Conservation (phyloP, 35 echinoderm and acorn worm genomes). For the Diadema setosum region DNA sequence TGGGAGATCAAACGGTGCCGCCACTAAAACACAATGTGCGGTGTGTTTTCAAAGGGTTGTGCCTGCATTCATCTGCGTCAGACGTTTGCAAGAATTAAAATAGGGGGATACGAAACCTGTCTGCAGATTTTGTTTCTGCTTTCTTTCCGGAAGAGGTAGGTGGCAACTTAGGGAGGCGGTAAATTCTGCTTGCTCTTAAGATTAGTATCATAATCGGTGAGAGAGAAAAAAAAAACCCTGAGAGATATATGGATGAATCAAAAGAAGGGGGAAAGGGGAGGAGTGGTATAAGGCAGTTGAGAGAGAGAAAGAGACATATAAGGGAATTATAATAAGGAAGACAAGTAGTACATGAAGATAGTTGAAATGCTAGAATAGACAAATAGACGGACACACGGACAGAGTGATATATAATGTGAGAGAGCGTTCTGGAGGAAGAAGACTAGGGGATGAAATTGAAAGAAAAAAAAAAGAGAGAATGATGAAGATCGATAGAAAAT, state of each 20-base stretch:
- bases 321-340: no score
- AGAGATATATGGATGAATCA: neutral
- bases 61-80: no score
- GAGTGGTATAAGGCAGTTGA: no score
- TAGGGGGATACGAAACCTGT: no score
- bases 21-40: neutral
- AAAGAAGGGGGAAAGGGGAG: no score
- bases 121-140: neutral
- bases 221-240: neutral
- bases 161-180: neutral
- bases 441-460: neutral
- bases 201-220: neutral
- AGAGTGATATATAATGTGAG: neutral
- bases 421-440: neutral
- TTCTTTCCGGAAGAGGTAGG: neutral
- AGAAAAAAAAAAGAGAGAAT: neutral
- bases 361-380: no score
- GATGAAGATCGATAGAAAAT: neutral
- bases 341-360: no score
- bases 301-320: no score
- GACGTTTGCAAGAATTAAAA: neutral
- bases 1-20: neutral
- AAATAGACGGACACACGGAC: neutral
- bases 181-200: neutral
- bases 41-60: neutral